phyloP scores from a whole-genome alignment of 2,797 vertebrate species.

The Myiotriccus ornatus region DNA sequence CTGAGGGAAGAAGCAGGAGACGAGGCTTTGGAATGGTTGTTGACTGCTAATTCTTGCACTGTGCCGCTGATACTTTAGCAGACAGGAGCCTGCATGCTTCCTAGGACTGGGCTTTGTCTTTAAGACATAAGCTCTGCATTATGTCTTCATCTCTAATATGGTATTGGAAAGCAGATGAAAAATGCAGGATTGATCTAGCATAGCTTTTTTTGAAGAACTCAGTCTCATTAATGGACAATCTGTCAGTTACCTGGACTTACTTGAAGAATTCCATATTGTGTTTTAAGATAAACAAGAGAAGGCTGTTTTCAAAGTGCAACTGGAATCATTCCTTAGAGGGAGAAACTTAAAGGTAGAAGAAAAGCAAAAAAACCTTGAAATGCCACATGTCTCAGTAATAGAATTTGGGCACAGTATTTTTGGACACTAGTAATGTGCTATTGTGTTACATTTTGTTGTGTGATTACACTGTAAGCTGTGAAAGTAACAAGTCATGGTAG shows the following conservation, averaged over 20 bases:
- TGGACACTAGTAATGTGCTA: neutral
- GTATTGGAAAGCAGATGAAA: neutral
- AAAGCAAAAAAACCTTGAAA: neutral
- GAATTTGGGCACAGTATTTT: neutral
- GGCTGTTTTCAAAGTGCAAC: neutral
- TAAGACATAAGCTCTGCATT: neutral
- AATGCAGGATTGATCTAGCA: neutral
- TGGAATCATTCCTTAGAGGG: neutral
- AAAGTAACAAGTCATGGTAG: neutral
- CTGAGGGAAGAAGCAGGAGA: neutral
- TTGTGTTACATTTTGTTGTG: neutral
- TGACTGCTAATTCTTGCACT: neutral
- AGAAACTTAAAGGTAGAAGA: neutral
- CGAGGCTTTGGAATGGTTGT: neutral
- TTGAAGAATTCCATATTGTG: neutral
- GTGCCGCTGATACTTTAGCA: accelerated
- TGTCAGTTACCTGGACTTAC: neutral
- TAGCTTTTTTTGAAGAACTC: neutral
- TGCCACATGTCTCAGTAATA: neutral
- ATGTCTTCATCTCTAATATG: neutral
- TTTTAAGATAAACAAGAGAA: neutral
- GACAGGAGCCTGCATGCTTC: neutral
- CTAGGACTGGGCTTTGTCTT: neutral
- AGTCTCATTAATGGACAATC: neutral
- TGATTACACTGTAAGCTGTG: neutral